phyloP scores from a whole-genome alignment of 53 echinoderm and acorn worm species.

The Patiria pectinifera region DNA sequence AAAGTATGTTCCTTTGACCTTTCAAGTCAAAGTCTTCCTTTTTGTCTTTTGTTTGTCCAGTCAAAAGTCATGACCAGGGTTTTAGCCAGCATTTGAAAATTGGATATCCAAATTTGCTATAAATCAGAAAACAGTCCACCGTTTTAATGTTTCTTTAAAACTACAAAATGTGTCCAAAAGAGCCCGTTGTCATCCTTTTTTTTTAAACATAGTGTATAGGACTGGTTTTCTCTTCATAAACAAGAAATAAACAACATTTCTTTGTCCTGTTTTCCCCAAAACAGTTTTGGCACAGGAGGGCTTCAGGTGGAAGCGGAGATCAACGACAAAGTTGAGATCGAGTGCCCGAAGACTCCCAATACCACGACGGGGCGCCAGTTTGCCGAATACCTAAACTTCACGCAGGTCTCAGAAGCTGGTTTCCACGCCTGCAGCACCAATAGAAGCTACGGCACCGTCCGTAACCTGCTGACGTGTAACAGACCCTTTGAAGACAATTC shows the following conservation, averaged over 20 bases:
- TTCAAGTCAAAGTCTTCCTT: too few relatives aligned
- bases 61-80: too few relatives aligned
- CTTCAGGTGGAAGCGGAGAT: conserved; percentile 77
- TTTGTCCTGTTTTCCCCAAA: not conserved
- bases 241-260: not conserved
- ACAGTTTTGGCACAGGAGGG: conserved; percentile 76
- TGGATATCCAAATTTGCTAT: too few relatives aligned
- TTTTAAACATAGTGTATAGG: too few relatives aligned
- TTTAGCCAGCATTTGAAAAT: too few relatives aligned
- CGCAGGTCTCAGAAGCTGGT: conserved; percentile 73
- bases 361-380: conserved; percentile 33
- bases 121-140: too few relatives aligned
- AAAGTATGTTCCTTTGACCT: too few relatives aligned
- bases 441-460: not conserved
- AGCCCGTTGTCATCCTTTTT: too few relatives aligned
- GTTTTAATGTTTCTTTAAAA: too few relatives aligned
- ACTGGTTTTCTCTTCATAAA: too few relatives aligned
- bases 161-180: too few relatives aligned
- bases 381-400: conserved; percentile 84
- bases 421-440: conserved; percentile 68
- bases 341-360: conserved; percentile 72
- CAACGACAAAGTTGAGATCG: conserved; percentile 78
- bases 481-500: conserved; percentile 76
- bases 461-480: conserved; percentile 74
- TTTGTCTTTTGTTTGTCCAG: too few relatives aligned